Conservation (phyloP, 1,140 invertebrate species). For the Matsumurasca onukii region DNA sequence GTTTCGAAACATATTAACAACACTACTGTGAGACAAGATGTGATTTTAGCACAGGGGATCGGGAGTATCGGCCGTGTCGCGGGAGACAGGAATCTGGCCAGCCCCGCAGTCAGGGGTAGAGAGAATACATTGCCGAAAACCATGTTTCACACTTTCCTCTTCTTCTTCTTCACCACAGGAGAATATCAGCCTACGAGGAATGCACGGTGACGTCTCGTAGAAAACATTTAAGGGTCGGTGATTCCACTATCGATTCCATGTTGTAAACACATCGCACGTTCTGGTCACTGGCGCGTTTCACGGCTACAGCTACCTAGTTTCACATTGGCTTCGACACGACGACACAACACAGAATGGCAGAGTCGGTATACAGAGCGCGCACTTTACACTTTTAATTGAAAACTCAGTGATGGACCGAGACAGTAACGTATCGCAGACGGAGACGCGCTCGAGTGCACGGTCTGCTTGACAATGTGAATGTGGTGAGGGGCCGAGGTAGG, state of each 20-base stretch:
- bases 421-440: too few species aligned
- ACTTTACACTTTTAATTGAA: too few species aligned
- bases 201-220: slow-evolving; percentile 10
- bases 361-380: too few species aligned
- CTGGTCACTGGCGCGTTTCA: not conserved
- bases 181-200: too few species aligned
- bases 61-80: slow-evolving; percentile 38
- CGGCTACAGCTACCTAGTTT: not conserved
- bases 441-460: too few species aligned
- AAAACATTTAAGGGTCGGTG: slow-evolving; percentile 27
- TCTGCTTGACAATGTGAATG: too few species aligned
- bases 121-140: slow-evolving; percentile 30
- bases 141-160: slow-evolving; percentile 15
- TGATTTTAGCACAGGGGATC: slow-evolving; percentile 47
- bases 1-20: slow-evolving; percentile 76
- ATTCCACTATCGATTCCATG: slow-evolving; percentile 34
- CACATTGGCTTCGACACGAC: slow-evolving; percentile 1
- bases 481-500: too few species aligned
- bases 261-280: slow-evolving; percentile 26
- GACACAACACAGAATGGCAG: too few species aligned
- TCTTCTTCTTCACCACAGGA: too few species aligned
- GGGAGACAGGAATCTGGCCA: slow-evolving; percentile 27
- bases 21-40: slow-evolving; percentile 66
- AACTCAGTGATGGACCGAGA: too few species aligned
- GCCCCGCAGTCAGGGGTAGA: slow-evolving; percentile 28